Evolutionary conservation across 2,888 invertebrate species (phyloP), one percentile per base, ranked within the genome.

Genomic region (Amblyjoppa fuscipennis): DNA sequence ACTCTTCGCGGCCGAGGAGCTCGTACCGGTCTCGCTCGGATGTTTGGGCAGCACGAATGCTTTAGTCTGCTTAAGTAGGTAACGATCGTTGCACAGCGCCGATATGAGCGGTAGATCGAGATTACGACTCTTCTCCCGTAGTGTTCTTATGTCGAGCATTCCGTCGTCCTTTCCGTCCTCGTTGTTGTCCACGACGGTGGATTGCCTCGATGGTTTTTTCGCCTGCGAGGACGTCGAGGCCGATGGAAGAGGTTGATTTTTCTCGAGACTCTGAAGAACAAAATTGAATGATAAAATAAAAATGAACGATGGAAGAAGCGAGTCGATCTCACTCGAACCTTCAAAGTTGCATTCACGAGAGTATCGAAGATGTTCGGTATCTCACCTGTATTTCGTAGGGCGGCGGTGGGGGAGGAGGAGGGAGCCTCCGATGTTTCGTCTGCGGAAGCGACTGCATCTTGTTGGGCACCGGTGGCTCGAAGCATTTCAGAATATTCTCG

Each of bases 51-150:
- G 96, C 88, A 97, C 97, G 93, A 97, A 97, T 31, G 98, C 97
- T 94, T 98, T 98, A 74, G 98, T 98, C 94, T 98, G 98, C 94
- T 98, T 98, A 83, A 98, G 95, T 91, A 99, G 95, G 84, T 98
- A 97, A 83, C 97, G 96, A 94, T 99, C 99, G 93, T 98, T 99
- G 95, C 98, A 99, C 89, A 99, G 95, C 16, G 98, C 99, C 84
- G 98, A 97, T 92, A 99, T 98, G 85, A 99, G 95, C 28, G 99
- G 99, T 94, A 99, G 95, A 94, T 98, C 98, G 92, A 98, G 95
- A 93, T 98, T 97, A 93, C 97, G 97, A 94, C 98, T 98, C 95
- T 98, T 98, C 94, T 98, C 98, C 83, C 98, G 96, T 86, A 98
- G 95, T 89, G 97, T 96, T 92, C 97, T 97, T 91, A 98, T 98